Conservation (phyloP, 2,113 vertebrate genomes). For the Patagioenas fasciata region DNA sequence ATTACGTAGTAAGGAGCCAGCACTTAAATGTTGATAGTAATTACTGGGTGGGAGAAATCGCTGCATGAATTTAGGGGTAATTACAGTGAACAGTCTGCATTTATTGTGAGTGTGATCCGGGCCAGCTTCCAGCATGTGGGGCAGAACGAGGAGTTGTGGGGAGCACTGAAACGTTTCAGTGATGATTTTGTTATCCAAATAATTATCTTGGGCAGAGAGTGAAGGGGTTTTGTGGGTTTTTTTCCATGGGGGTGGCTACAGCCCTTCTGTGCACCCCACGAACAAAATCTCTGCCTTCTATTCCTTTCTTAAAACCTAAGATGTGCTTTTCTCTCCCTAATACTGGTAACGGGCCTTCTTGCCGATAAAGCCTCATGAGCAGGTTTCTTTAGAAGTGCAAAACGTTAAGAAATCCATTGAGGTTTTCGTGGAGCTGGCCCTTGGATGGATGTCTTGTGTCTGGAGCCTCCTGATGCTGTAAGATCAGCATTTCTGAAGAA, state of each 20-base stretch:
- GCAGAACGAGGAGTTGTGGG: background rate
- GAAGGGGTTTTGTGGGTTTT: background rate
- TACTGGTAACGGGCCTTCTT: background rate
- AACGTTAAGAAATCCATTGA: background rate
- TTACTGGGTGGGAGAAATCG: conserved; percentile 7
- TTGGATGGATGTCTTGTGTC: background rate
- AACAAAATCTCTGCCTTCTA: background rate
- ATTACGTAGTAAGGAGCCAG: background rate
- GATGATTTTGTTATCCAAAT: background rate
- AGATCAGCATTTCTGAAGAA: background rate
- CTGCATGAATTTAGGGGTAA: background rate
- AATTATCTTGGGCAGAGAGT: background rate
- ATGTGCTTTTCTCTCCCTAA: background rate
- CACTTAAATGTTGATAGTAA: background rate
- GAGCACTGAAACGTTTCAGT: background rate
- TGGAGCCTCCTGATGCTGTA: background rate
- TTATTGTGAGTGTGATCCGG: background rate
- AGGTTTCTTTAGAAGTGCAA: background rate
- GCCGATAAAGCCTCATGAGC: background rate
- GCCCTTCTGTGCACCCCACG: rapidly evolving
- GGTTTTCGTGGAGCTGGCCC: background rate
- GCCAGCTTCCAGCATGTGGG: background rate
- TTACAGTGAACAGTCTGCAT: background rate
- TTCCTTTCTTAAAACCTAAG: background rate
- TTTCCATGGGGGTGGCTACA: background rate